Base-by-base conservation (phyloP, 2,113 vertebrate genomes). In the Neotoma lepida region DNA sequence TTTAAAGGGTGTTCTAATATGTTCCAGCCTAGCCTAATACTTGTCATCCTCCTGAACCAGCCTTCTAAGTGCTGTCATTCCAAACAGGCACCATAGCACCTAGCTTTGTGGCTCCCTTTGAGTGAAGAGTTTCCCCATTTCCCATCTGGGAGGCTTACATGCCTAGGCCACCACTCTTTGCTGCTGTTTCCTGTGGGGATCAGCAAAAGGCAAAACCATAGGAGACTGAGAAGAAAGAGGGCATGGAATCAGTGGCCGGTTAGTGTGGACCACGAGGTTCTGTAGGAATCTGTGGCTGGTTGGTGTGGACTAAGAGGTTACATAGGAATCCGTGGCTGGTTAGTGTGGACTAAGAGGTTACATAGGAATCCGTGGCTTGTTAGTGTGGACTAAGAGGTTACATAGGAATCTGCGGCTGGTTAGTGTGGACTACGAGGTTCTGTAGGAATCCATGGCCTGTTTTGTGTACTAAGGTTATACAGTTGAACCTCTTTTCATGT, bases 321-420 rank as follows among this genome's bases (percentile, higher is more conserved):
- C 9, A 3, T 63, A 28, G 2, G 61, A 28, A 63, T 28, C 61
- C 8, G 0, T 63, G 26, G 26, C 58, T 18, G 3, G 24, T 24
- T 61, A 56, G 22, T 24, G 22, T 61, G 58, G 58, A 61, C 58
- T 61, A 61, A 9, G 58, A 9, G 61, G 26, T 30, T 64, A 30
- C 12, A 0, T 64, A 13, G 4, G 63, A 66, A 66, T 33, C 63
- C 1, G 63, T 66, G 63, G 28, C 64, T 1, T 0, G 63, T 30
- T 64, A 30, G 28, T 64, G 63, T 64, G 63, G 30, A 66, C 64
- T 33, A 35, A 13, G 56, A 58, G 30, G 4, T 68, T 35, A 6
- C 2, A 0, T 68, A 17, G 15, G 66, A 70, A 35, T 70, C 35
- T 0, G 35, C n/a, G 15, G 35, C 1, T 2, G 17, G 17, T 9